Conservation (phyloP, 2,113 vertebrate genomes). For the Brachypteracias leptosomus region DNA sequence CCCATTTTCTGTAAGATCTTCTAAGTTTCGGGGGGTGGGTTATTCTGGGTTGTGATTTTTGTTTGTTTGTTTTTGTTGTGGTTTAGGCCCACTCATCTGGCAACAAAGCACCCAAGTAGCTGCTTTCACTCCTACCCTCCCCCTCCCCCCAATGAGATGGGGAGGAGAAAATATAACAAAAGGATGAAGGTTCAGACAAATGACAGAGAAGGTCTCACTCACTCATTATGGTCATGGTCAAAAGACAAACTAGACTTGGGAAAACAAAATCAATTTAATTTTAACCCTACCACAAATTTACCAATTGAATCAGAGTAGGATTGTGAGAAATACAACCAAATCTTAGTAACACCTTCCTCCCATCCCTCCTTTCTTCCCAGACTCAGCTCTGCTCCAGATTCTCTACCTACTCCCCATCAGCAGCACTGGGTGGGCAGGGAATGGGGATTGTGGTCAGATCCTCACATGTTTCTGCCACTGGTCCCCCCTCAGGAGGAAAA, state of each 20-base stretch:
- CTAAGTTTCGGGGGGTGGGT: accelerated
- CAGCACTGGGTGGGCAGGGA: not conserved
- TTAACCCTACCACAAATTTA: not conserved
- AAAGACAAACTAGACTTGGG: not conserved
- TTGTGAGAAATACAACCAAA: not conserved
- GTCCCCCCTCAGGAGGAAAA: not conserved
- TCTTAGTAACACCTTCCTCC: not conserved
- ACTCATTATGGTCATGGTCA: not conserved
- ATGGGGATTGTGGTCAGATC: not conserved
- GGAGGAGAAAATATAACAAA: not conserved
- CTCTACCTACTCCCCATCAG: not conserved
- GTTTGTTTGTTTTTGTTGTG: not conserved
- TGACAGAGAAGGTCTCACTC: not conserved
- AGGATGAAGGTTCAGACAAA: not conserved
- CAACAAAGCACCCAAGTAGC: not conserved
- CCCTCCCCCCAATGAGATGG: not conserved
- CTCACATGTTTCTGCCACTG: not conserved
- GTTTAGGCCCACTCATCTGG: not conserved
- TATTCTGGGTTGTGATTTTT: not conserved
- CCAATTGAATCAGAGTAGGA: not conserved
- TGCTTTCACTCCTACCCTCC: not conserved
- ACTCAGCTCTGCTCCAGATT: not conserved
- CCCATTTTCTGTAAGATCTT: not conserved
- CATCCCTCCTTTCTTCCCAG: not conserved
- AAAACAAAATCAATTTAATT: not conserved